Evolutionary conservation across 2,888 invertebrate species (phyloP).

Genomic region (Caenorhabditis doughertyi): DNA sequence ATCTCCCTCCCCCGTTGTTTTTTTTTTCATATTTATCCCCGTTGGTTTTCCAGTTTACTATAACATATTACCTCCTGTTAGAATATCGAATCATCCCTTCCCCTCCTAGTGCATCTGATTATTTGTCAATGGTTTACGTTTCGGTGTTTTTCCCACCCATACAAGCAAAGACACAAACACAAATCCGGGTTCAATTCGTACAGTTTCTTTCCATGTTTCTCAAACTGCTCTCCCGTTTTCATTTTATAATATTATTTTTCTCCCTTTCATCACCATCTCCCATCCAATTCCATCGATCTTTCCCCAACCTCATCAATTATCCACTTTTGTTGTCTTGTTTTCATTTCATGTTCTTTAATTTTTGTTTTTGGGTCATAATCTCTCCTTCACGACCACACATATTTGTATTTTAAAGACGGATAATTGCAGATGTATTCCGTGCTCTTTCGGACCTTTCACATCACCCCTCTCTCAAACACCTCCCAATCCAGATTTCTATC

Average conservation of each 20-base stretch:
- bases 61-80: conserved; percentile 29
- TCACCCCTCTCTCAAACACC: not conserved
- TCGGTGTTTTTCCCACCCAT: conserved; percentile 8
- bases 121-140: not conserved
- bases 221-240: conserved; percentile 8
- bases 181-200: conserved; percentile 4
- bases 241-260: not conserved
- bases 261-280: too few relatives aligned
- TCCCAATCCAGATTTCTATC: not conserved
- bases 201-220: conserved; percentile 16
- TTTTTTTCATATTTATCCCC: not conserved
- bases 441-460: not conserved
- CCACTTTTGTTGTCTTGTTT: too few relatives aligned
- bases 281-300: too few relatives aligned
- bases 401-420: conserved; percentile 3
- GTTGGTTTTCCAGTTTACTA: not conserved
- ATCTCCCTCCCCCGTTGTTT: not conserved
- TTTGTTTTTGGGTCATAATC: too few relatives aligned
- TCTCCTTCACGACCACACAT: conserved; percentile 2
- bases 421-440: not conserved
- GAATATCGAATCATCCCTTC: not conserved
- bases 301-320: too few relatives aligned
- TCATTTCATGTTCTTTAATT: too few relatives aligned
- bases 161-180: not conserved
- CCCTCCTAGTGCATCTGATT: not conserved